Evolutionary conservation across 2,797 vertebrate species (phyloP).

Genomic region (Xenentodon cancila): DNA sequence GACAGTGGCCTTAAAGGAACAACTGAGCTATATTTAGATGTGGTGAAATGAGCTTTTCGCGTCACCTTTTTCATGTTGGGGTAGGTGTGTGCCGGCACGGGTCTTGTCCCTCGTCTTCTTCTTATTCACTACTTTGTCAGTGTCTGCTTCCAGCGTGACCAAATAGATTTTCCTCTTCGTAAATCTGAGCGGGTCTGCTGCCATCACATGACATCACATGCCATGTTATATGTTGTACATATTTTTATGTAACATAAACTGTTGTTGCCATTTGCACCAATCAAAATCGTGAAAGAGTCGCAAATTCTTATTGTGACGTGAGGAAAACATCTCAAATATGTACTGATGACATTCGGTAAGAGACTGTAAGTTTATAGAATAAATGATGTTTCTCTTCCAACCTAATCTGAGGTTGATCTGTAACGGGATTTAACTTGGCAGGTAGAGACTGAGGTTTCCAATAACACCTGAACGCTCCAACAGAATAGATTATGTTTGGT

Average conservation of each 20-base stretch:
- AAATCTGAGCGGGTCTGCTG: neutral
- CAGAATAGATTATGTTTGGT: conserved; percentile 56
- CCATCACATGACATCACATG: conserved; percentile 39
- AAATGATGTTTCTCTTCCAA: conserved; percentile 63
- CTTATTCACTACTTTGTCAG: too few relatives aligned
- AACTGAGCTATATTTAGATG: neutral
- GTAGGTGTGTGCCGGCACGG: neutral
- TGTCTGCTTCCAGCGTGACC: too few relatives aligned
- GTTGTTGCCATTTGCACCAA: neutral
- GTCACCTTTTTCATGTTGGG: neutral
- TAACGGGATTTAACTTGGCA: conserved; percentile 83
- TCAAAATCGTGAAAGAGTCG: neutral
- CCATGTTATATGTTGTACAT: conserved; percentile 40
- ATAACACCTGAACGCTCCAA: conserved; percentile 8
- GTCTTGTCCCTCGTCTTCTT: neutral
- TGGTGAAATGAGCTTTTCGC: too few relatives aligned
- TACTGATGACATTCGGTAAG: neutral
- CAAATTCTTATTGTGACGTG: conserved; percentile 3
- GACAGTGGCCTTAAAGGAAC: conserved; percentile 17
- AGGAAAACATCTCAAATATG: conserved; percentile 8
- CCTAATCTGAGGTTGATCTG: conserved; percentile 85
- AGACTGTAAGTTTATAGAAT: neutral
- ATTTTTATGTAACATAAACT: neutral
- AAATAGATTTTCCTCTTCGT: neutral
- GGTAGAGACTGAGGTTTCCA: conserved; percentile 76